These are phyloP conservation scores for Dendrocincla fuliginosa DNA, from an alignment of 2,797 vertebrate genomes.

Conservation along the genomic window DNA sequence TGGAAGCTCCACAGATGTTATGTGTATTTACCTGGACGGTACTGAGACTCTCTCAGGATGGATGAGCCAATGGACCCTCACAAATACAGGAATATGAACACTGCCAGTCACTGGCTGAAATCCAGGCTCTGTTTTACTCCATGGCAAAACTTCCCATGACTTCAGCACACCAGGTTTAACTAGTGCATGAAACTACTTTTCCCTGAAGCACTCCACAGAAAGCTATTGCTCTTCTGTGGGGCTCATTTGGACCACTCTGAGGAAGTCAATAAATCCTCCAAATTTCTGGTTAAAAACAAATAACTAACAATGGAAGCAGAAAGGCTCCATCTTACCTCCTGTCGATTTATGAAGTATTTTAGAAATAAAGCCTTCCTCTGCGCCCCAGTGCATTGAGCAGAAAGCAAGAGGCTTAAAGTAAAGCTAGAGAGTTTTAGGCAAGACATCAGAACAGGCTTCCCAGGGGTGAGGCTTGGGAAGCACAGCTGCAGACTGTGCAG, in stretches of 20 bases:
- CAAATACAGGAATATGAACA: background rate
- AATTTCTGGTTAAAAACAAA: slow-evolving; percentile 51
- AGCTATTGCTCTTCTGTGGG: slow-evolving; percentile 43
- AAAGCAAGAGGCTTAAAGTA: slow-evolving; percentile 11
- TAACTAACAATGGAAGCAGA: slow-evolving; percentile 47
- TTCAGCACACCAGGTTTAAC: slow-evolving; percentile 14
- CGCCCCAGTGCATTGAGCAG: slow-evolving; percentile 15
- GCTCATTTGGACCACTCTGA: background rate
- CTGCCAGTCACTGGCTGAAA: background rate
- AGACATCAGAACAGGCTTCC: background rate
- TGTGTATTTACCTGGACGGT: background rate
- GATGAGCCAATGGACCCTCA: background rate
- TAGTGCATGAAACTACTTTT: slow-evolving; percentile 11
- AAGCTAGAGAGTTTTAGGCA: slow-evolving; percentile 10
- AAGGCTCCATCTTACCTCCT: slow-evolving; percentile 30
- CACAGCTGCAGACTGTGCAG: slow-evolving; percentile 11
- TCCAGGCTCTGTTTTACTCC: background rate
- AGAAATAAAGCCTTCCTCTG: slow-evolving; percentile 55
- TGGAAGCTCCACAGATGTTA: background rate
- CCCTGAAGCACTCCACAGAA: slow-evolving; percentile 20
- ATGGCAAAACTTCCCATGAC: slow-evolving; percentile 14
- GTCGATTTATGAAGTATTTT: slow-evolving; percentile 60
- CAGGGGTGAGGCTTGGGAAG: background rate
- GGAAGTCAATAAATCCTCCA: slow-evolving; percentile 53
- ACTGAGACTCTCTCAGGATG: background rate